These are phyloP conservation scores for Rotaria macrura DNA, from an alignment of 2,888 invertebrate species.

Conservation along the genomic window DNA sequence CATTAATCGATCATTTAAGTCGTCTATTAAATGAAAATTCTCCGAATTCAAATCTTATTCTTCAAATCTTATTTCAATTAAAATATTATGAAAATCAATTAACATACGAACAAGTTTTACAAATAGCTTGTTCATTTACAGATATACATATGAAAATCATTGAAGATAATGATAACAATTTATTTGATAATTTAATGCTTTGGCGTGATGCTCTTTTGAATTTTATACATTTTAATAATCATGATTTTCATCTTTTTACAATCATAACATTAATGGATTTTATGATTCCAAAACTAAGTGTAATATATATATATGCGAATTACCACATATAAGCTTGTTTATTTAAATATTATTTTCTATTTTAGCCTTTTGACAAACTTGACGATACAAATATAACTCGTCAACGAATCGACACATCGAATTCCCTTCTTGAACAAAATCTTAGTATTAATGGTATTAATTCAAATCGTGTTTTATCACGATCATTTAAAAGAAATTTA, in stretches of 20 bases:
- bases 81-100: background rate
- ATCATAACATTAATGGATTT: background rate
- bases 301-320: too few relatives aligned
- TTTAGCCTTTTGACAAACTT: constrained; percentile 16
- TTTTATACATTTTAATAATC: background rate
- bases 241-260: background rate
- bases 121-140: background rate
- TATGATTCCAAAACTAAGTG: background rate
- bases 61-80: background rate
- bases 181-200: background rate
- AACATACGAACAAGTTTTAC: background rate
- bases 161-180: background rate
- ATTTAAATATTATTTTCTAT: background rate
- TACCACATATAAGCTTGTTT: too few relatives aligned
- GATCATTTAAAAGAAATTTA: background rate
- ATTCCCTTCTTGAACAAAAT: background rate
- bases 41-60: background rate
- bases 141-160: constrained; percentile 9
- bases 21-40: background rate
- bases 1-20: constrained; percentile 4
- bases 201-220: constrained; percentile 8
- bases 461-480: background rate
- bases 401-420: background rate
- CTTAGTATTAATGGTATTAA: background rate
- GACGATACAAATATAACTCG: background rate